phyloP scores from a whole-genome alignment of 2,113 vertebrate species.

The Otus sunia region DNA sequence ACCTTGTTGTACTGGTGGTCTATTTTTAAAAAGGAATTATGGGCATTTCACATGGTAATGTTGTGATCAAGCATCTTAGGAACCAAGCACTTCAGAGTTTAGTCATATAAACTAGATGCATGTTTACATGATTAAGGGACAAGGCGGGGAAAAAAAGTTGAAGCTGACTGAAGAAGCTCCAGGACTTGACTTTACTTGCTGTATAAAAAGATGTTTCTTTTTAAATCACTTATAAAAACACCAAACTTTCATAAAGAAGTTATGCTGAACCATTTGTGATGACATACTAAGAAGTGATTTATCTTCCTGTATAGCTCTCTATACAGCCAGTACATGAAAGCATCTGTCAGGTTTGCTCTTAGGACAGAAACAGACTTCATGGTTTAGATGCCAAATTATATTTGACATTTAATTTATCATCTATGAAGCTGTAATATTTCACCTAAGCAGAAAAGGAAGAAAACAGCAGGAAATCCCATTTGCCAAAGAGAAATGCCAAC shows the following conservation, averaged over 20 bases:
- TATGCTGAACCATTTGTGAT: neutral
- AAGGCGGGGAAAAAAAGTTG: neutral
- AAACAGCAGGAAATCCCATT: conserved; percentile 30
- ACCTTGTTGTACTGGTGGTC: neutral
- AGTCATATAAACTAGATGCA: neutral
- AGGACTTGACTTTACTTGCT: neutral
- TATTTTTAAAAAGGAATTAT: neutral
- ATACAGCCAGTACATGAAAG: conserved; percentile 4
- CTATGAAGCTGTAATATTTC: conserved; percentile 24
- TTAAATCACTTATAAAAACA: neutral
- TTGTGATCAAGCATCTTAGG: neutral
- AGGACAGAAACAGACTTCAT: conserved; percentile 51
- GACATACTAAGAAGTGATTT: conserved; percentile 32
- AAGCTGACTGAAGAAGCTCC: neutral
- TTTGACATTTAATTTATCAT: conserved; percentile 70
- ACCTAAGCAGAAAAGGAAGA: conserved; percentile 8
- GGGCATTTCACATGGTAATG: neutral
- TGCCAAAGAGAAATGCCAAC: conserved; percentile 7
- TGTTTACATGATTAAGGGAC: neutral
- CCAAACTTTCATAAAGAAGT: conserved; percentile 8
- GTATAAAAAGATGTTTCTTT: neutral
- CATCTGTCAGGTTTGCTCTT: conserved; percentile 52
- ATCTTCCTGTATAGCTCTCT: neutral
- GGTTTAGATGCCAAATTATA: conserved; percentile 55
- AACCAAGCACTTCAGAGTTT: neutral